Evolutionary conservation across 2,113 vertebrate genomes (phyloP).

Genomic region (Hyperopisus bebe): DNA sequence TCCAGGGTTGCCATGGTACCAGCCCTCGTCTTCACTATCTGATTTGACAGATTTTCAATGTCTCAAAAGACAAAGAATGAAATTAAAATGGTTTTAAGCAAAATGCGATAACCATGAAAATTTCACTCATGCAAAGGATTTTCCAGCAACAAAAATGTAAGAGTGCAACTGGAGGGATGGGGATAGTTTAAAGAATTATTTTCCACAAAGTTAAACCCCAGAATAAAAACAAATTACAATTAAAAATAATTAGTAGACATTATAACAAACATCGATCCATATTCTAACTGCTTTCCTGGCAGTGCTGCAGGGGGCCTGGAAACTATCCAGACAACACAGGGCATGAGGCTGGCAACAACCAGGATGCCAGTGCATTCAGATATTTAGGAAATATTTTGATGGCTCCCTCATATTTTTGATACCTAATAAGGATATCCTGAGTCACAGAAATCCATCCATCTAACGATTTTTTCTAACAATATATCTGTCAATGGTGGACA

Average conservation of each 20-base stretch:
- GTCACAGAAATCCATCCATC: background rate
- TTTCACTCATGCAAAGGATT: background rate
- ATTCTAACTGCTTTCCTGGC: background rate
- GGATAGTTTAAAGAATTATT: background rate
- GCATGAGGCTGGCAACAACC: background rate
- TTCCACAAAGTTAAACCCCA: background rate
- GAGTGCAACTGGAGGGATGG: background rate
- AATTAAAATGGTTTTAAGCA: background rate
- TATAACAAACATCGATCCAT: background rate
- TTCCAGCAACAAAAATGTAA: background rate
- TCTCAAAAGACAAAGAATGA: background rate
- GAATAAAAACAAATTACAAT: background rate
- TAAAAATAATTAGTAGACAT: background rate
- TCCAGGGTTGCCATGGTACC: background rate
- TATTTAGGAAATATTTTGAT: background rate
- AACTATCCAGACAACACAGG: background rate
- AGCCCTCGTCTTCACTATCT: background rate
- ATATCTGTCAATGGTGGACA: background rate
- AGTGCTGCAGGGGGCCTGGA: background rate
- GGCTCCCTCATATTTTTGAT: background rate
- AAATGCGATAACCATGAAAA: background rate
- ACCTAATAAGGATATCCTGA: background rate
- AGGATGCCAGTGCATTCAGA: background rate
- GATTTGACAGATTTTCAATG: background rate
- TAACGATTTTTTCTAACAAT: background rate